Evolutionary conservation across 2,888 invertebrate species (phyloP).

Genomic region (Scotopteryx bipunctaria): DNA sequence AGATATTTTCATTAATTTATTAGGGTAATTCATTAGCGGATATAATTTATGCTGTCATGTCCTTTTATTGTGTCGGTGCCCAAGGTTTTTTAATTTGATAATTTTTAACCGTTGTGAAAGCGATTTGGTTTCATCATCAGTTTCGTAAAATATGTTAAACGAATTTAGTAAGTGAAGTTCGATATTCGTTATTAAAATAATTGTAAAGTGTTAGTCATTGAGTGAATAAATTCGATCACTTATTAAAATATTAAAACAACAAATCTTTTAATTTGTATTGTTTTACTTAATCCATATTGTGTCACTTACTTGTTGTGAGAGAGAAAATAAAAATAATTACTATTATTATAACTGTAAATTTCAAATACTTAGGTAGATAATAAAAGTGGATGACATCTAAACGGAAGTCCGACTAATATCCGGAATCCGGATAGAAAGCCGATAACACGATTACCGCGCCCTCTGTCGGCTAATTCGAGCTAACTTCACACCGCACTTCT

Average conservation of each 20-base stretch:
- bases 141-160: too few species aligned
- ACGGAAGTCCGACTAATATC: slow-evolving; percentile 11
- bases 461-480: slow-evolving; percentile 71
- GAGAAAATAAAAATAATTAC: too few species aligned
- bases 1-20: background rate
- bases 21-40: background rate
- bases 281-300: background rate
- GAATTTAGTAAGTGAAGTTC: background rate
- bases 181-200: too few species aligned
- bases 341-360: too few species aligned
- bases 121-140: background rate
- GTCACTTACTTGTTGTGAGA: too few species aligned
- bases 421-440: slow-evolving; percentile 34
- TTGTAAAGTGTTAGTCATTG: too few species aligned
- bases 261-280: slow-evolving; percentile 1
- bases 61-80: background rate
- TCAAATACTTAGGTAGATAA: too few species aligned
- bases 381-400: too few species aligned
- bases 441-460: slow-evolving; percentile 74
- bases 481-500: slow-evolving; percentile 65
- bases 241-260: too few species aligned
- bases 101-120: background rate
- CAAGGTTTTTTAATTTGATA: background rate
- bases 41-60: background rate
- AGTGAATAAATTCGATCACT: too few species aligned